A percentile compares a stretch with the other conserved stretches of the same genome.
These are phyloP conservation scores for Chromis chromis DNA, from an alignment of 2,797 vertebrate genomes.

Conservation along the genomic window DNA sequence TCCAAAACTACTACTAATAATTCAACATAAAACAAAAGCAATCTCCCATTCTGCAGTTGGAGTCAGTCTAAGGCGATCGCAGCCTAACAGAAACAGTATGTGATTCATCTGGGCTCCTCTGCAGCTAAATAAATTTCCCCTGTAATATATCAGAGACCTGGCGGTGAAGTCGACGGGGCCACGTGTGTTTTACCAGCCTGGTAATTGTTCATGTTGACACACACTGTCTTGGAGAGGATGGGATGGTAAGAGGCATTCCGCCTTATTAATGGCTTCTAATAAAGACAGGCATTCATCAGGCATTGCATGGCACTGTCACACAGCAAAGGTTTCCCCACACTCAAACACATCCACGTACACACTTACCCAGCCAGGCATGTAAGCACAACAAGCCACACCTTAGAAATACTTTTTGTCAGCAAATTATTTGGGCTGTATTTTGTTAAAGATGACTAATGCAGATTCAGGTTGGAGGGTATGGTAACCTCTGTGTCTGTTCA, in stretches of 20 bases:
- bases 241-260: constrained; percentile 69
- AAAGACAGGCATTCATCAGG: constrained; percentile 81
- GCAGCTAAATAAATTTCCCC: constrained; percentile 78
- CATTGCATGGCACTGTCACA: constrained; percentile 66
- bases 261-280: constrained; percentile 85
- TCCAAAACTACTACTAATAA: neutral
- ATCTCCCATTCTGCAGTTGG: constrained; percentile 4
- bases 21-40: neutral
- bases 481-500: neutral
- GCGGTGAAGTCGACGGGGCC: constrained; percentile 69
- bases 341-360: neutral
- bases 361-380: neutral
- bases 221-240: constrained; percentile 77
- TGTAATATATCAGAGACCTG: constrained; percentile 73
- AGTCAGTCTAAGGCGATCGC: neutral
- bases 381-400: neutral
- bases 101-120: constrained; percentile 66
- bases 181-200: constrained; percentile 76
- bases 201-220: constrained; percentile 84
- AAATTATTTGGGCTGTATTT: neutral
- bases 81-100: neutral
- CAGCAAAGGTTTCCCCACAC: constrained; percentile 30
- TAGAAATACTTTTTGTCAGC: neutral
- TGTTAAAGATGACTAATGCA: neutral
- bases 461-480: too few species aligned